These are phyloP conservation scores for Macropodus opercularis DNA, from an alignment of 2,797 vertebrate species.

Conservation along the genomic window DNA sequence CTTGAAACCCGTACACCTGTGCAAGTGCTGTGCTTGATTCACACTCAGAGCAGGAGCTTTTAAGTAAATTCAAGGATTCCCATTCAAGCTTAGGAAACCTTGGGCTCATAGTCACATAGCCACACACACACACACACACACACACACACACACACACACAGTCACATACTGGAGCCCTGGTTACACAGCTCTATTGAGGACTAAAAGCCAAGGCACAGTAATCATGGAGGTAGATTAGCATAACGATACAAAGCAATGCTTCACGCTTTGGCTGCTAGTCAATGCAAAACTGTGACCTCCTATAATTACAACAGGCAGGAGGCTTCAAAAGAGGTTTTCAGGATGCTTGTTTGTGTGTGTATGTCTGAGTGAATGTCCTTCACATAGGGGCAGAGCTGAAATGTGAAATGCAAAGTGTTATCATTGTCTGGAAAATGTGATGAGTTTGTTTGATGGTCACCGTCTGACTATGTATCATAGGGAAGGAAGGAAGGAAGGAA, in stretches of 20 bases:
- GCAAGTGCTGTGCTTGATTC: slow-evolving; percentile 10
- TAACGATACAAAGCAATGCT: slow-evolving; percentile 58
- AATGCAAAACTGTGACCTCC: slow-evolving; percentile 66
- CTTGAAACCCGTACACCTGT: slow-evolving; percentile 16
- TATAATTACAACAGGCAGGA: slow-evolving; percentile 63
- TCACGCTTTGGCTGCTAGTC: slow-evolving; percentile 47
- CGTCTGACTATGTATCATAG: slow-evolving; percentile 35
- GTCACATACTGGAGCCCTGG: slow-evolving; percentile 3
- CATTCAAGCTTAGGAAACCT: slow-evolving; percentile 33
- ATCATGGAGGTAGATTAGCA: slow-evolving; percentile 65
- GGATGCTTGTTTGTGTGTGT: slow-evolving; percentile 2
- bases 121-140: too few relatives aligned
- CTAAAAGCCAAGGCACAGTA: slow-evolving; percentile 53
- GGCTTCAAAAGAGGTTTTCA: slow-evolving; percentile 37
- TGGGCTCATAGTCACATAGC: slow-evolving; percentile 22
- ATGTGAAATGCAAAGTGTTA: slow-evolving; percentile 59
- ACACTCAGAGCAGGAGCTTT: slow-evolving; percentile 19
- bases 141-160: not conserved
- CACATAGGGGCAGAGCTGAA: slow-evolving; percentile 44
- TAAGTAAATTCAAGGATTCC: slow-evolving; percentile 40
- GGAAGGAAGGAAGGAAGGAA: slow-evolving; percentile 12
- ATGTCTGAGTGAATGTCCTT: slow-evolving; percentile 25
- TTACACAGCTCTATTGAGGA: slow-evolving; percentile 40
- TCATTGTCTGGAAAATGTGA: slow-evolving; percentile 51
- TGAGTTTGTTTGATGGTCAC: slow-evolving; percentile 51